Percentiles rank a stretch among this genome's conserved stretches.
phyloP scores from a whole-genome alignment of 2,888 invertebrate genomes.

The Rutpela maculata region DNA sequence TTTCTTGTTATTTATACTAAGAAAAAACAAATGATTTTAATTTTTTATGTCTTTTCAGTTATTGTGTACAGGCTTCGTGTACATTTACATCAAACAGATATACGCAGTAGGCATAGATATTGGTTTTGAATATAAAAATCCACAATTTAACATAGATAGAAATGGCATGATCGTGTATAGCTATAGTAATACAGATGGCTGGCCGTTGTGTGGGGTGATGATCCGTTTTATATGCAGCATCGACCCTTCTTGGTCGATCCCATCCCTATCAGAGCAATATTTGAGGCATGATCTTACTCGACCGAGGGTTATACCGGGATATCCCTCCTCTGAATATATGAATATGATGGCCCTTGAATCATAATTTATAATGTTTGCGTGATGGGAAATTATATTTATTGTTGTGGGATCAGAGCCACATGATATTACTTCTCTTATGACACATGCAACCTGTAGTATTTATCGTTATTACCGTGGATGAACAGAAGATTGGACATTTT shows the following conservation, averaged over 20 bases:
- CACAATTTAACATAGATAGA: constrained; percentile 44
- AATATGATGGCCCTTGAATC: constrained; percentile 69
- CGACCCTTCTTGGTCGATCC: constrained; percentile 57
- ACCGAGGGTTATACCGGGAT: constrained; percentile 56
- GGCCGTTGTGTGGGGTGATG: constrained; percentile 60
- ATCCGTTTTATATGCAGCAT: constrained; percentile 69
- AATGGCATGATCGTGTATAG: constrained; percentile 45
- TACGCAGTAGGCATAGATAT: constrained; percentile 32
- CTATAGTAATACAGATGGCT: constrained; percentile 57
- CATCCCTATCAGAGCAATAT: constrained; percentile 63
- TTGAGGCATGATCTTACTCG: constrained; percentile 60
- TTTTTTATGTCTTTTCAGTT: no score
- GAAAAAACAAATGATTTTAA: no score
- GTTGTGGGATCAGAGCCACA: constrained; percentile 44
- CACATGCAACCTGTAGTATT: constrained; percentile 55
- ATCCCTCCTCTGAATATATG: constrained; percentile 64
- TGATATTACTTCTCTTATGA: constrained; percentile 52
- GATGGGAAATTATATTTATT: constrained; percentile 69
- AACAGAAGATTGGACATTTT: constrained; percentile 44
- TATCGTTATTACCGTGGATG: constrained; percentile 44
- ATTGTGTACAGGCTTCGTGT: not conserved
- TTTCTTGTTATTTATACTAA: no score
- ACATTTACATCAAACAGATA: constrained; percentile 8
- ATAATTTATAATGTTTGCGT: constrained; percentile 66
- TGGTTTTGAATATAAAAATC: constrained; percentile 44